Evolutionary conservation across 2,888 invertebrate species (phyloP).

Genomic region (Ernsta delagoae): DNA sequence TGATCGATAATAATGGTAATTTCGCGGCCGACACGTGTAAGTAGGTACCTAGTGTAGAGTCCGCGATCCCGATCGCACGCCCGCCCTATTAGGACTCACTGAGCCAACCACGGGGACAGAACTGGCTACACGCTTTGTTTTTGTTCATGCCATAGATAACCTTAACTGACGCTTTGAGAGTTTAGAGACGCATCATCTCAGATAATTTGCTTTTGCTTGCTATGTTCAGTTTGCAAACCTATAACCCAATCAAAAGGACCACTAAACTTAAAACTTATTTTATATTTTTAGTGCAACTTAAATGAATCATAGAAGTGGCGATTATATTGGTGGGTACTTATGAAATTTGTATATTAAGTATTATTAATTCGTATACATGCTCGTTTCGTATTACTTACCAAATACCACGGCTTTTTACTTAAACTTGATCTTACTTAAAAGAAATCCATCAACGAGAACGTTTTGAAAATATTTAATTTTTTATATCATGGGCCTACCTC

Average conservation of each 20-base stretch:
- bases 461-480: too few species aligned
- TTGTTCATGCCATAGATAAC: conserved; percentile 13
- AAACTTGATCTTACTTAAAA: too few species aligned
- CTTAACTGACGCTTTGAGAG: background rate
- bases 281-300: too few species aligned
- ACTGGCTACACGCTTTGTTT: conserved; percentile 6
- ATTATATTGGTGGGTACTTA: too few species aligned
- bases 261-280: too few species aligned
- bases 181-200: background rate
- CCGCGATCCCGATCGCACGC: conserved; percentile 45
- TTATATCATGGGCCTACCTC: conserved; percentile 8
- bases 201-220: background rate
- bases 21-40: conserved; percentile 77
- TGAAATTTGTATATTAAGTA: too few species aligned
- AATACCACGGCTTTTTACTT: too few species aligned
- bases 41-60: conserved; percentile 43
- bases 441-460: too few species aligned
- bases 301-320: too few species aligned
- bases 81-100: conserved; percentile 66
- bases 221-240: background rate
- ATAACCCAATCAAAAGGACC: background rate
- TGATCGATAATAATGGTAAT: conserved; percentile 85
- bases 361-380: too few species aligned
- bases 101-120: conserved; percentile 12
- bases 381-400: too few species aligned